phyloP scores from a whole-genome alignment of 2,113 vertebrate genomes.

The Callopanchax toddi region DNA sequence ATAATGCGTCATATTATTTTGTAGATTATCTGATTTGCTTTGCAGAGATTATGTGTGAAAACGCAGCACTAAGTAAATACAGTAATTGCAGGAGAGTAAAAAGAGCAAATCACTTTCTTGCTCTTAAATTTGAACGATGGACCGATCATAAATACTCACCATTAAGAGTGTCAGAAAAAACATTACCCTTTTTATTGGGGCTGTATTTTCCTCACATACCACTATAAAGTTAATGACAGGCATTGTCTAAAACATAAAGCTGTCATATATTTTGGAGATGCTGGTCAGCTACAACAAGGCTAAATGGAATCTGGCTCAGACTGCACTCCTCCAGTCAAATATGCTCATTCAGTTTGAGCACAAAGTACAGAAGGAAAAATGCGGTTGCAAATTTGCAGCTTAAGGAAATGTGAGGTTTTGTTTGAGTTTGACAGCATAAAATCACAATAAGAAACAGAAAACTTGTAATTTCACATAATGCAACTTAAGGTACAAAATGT shows the following conservation, averaged over 20 bases:
- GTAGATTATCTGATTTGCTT: too few relatives aligned
- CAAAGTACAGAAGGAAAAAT: conserved; percentile 18
- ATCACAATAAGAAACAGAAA: too few relatives aligned
- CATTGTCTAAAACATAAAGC: conserved; percentile 79
- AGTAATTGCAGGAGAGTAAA: conserved; percentile 39
- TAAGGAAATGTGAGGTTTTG: conserved; percentile 3
- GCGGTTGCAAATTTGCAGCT: background rate
- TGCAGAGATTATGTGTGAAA: too few relatives aligned
- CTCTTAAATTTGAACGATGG: conserved; percentile 63
- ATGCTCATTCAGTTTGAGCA: conserved; percentile 21
- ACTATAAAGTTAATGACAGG: conserved; percentile 81
- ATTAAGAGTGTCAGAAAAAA: conserved; percentile 78
- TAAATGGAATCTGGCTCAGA: conserved; percentile 58
- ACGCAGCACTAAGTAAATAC: conserved; percentile 29
- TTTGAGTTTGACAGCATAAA: background rate
- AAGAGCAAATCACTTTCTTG: conserved; percentile 31
- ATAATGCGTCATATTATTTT: too few relatives aligned
- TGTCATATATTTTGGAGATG: conserved; percentile 76
- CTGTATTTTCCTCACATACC: conserved; percentile 74
- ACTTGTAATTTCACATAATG: too few relatives aligned
- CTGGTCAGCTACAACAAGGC: conserved; percentile 67
- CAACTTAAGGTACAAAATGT: too few relatives aligned
- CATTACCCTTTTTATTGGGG: conserved; percentile 80
- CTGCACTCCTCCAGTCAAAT: conserved; percentile 49
- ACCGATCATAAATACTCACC: conserved; percentile 74